Evolutionary conservation across 1,140 invertebrate species (phyloP), one percentile per base, ranked within the genome.

Genomic region (Lamellibrachia luymesi): DNA sequence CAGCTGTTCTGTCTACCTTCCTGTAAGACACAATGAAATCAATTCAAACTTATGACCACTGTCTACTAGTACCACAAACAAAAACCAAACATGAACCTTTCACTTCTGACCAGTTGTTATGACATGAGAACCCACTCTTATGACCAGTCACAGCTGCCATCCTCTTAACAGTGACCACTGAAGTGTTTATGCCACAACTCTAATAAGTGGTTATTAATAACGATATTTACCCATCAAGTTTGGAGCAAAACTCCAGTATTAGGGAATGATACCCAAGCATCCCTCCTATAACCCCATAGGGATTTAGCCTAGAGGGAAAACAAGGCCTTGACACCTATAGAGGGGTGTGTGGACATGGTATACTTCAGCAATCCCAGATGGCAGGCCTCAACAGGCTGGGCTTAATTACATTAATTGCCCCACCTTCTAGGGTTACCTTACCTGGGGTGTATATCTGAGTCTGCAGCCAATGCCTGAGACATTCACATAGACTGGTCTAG

Each of bases 381-480:
- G 64, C 64, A 4, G 8, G 17, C 64, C 25, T 80, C 64, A 80
- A 22, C 64, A 22, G 64, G 25, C 64, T 80, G 64, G 8, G 64
- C 64, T 80, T 80, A 80, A 80, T 80, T 80, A 80, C 64, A 80
- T 80, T 80, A 80, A 80, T 80, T 80, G 64, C 64, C 25, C 64
- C 64, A 22, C 64, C 64, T 80, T 80, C 64, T 80, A 80, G 6
- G 5, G 64, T 80, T 80, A 80, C 64, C 64, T 80, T 80, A 80
- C 64, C 64, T 80, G 64, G 64, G 64, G 64, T 80, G 64, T 80
- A 8, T 80, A 10, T 80, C 6, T 22, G 64, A 22, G 13, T 2
- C 13, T 17, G 64, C 64, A 80, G 64, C 6, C 2, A 38, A 6
- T 17, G 17, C 64, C 2, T 22, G 13, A 80, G 64, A 80, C 64